A percentile compares a stretch with the other conserved stretches of the same genome.
These are phyloP conservation scores for Latrodectus elegans DNA, from an alignment of 2,888 invertebrate species.

Conservation along the genomic window DNA sequence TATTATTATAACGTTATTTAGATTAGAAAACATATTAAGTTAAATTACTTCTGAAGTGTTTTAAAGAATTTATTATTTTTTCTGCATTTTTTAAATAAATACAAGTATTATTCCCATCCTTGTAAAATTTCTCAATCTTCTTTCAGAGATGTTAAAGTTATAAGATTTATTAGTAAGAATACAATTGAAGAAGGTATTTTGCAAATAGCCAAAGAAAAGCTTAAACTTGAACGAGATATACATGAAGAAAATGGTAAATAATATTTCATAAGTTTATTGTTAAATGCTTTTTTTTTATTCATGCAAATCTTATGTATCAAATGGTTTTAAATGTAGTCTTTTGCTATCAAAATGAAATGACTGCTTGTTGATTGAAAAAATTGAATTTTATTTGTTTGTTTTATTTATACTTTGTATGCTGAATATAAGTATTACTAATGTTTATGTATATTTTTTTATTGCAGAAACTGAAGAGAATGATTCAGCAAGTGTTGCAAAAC, in stretches of 20 bases:
- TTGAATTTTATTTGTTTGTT: background rate
- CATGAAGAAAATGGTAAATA: constrained; percentile 54
- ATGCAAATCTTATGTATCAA: background rate
- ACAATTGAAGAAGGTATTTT: constrained; percentile 96
- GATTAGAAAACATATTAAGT: background rate
- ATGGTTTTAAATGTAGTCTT: background rate
- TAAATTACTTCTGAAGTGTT: background rate
- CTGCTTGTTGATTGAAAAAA: background rate
- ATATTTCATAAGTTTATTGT: no score
- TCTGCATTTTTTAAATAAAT: background rate
- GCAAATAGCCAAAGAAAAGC: constrained; percentile 90
- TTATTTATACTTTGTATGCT: background rate
- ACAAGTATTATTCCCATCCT: background rate
- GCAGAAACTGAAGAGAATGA: constrained; percentile 63
- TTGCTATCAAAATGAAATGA: background rate
- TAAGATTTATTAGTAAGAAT: constrained; percentile 87
- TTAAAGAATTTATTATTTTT: background rate
- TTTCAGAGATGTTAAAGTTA: constrained; percentile 86
- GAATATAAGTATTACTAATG: background rate
- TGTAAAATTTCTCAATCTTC: constrained; percentile 8
- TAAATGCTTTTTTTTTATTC: no score
- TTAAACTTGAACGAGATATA: constrained; percentile 92
- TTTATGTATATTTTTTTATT: constrained; percentile 1
- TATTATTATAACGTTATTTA: no score
- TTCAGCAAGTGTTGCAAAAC: constrained; percentile 48